These are phyloP conservation scores for Pseudolycoriella hygida DNA, from an alignment of 2,888 invertebrate genomes.

Conservation along the genomic window DNA sequence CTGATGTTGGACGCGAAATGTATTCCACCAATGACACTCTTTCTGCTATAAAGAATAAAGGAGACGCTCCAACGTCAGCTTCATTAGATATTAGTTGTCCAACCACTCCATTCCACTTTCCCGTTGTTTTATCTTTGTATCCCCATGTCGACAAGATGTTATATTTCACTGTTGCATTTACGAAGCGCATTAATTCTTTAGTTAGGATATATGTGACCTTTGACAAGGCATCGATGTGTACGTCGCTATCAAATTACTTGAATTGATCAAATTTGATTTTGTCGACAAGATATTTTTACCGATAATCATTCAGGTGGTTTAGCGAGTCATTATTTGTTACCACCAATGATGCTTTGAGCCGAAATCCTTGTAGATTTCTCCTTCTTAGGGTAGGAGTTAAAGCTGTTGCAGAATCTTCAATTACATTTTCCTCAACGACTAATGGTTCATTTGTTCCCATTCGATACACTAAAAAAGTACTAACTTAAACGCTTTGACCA, in stretches of 20 bases:
- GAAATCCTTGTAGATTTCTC: slow-evolving; percentile 29
- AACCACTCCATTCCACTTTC: slow-evolving; percentile 46
- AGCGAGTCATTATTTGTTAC: slow-evolving; percentile 39
- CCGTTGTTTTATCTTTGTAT: slow-evolving; percentile 31
- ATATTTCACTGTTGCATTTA: slow-evolving; percentile 37
- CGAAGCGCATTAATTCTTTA: slow-evolving; percentile 35
- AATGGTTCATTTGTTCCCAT: no score
- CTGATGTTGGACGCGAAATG: slow-evolving; percentile 47
- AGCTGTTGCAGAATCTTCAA: no score
- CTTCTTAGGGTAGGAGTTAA: slow-evolving; percentile 18
- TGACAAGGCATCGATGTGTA: slow-evolving; percentile 26
- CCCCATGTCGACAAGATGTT: slow-evolving; percentile 41
- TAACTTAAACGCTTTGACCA: no score
- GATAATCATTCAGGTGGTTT: slow-evolving; percentile 39
- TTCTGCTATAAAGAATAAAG: slow-evolving; percentile 43
- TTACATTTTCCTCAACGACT: no score
- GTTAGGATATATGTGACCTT: slow-evolving; percentile 44
- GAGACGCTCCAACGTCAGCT: slow-evolving; percentile 46
- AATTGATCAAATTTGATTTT: no score
- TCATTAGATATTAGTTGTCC: slow-evolving; percentile 37
- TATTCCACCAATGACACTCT: slow-evolving; percentile 44
- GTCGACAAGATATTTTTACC: slow-evolving; percentile 30
- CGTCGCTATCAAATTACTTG: slow-evolving; percentile 13
- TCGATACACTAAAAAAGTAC: no score
- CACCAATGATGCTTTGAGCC: slow-evolving; percentile 37